Evolutionary conservation across 1,140 invertebrate genomes (phyloP), one percentile per base, ranked within the genome.

Genomic region (Calephelis virginiensis): DNA sequence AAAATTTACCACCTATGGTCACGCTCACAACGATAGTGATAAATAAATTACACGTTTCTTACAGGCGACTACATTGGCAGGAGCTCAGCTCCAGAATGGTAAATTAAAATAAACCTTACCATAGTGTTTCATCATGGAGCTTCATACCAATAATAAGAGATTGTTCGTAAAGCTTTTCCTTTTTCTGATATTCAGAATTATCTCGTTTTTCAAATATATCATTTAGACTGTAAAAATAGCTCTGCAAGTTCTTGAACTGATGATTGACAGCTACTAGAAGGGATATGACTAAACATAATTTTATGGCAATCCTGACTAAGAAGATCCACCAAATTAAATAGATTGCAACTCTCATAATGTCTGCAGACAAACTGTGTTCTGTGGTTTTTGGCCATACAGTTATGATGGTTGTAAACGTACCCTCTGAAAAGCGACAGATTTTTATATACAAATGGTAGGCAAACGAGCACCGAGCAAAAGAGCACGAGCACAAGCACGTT

Each of bases 291-390:
- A 82, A 12, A 0, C 78, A 38, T 45, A 79, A 28, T 28, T 28
- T 28, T 28, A 4, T 28, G 28, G 74, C 74, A 6, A 78, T 48
- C 5, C 77, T 71, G 11, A 56, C 46, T 45, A 81, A 59, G 8
- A 82, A 77, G 0, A 81, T 38, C 81, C 82, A 86, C 84, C 84
- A 86, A 0, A 74, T 8, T 6, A 85, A 14, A 56, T 81, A 82
- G 38, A 43, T 56, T 0, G 72, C 11, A 0, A 80, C 46, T 45
- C 84, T 70, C 3, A 50, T 72, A 5, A 71, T 14, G 37, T 67
- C 28, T 28, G 28, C 28, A 4, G 28, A 28, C 28, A 28, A 28
- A 28, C 28, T 28, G 28, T 28, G 28, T 28, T 28, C 28, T 28
- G 28, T 28, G 28, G 28, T 28, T 28, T 28, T 28, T 28, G 28